Evolutionary conservation across 1,140 invertebrate species (phyloP), one percentile per base, ranked within the genome.

Genomic region (Andricus grossulariae): DNA sequence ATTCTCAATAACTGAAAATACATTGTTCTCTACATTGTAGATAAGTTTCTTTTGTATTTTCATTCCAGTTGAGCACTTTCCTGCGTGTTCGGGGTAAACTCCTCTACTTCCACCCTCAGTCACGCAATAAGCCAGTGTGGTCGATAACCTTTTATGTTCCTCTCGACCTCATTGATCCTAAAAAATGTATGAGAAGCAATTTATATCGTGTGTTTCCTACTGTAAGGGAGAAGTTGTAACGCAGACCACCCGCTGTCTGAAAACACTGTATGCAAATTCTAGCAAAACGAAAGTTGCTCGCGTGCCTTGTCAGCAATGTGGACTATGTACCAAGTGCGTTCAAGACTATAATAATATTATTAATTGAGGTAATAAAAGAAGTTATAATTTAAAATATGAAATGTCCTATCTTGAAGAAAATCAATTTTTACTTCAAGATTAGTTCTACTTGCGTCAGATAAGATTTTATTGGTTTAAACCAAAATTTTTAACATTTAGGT

Each of bases 91-190:
- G 60, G 25, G 25, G 32, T 66, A 45, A 66, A 66, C 60, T 66
- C 39, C 25, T 66, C 60, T 66, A 66, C 16, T 45, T 66, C 11
- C 60, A 39, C 60, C n/a, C 25, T 39, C n/a, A 66, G 60, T 45
- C 60, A 66, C 60, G 60, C 60, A 66, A 66, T 66, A 16, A n/a
- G 60, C 60, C 13, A 25, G 32, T 45, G 32, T 66, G 60, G 60
- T 66, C 60, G 60, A 66, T 66, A 66, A 66, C 60, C 60, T 66
- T 66, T 45, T 66, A 66, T 66, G 60, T 39, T 66, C 60, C 60
- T 66, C n/a, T 39, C 60, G 60, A 45, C 60, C 60, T 66, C 60
- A 66, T 66, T 66, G 60, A 66, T 66, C 39, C 60, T 66, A 66
- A 66, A 66, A 66, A 66, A 45, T 66, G 60, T 32, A 66, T 66